Evolutionary conservation across 2,797 vertebrate species (phyloP).

Genomic region (Holocentrus rufus): DNA sequence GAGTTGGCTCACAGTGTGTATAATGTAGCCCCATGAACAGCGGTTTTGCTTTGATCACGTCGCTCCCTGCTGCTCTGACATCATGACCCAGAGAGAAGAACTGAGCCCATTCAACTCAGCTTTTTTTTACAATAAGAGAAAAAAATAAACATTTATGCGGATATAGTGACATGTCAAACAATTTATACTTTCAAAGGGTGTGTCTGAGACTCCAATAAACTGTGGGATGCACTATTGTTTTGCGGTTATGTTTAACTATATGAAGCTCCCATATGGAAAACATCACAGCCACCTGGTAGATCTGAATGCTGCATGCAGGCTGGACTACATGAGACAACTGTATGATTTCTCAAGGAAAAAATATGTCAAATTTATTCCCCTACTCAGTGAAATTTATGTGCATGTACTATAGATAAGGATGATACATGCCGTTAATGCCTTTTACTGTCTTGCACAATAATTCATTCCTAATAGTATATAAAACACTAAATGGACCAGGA

Average conservation of each 20-base stretch:
- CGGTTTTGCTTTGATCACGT: conserved; percentile 20
- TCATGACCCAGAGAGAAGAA: conserved; percentile 22
- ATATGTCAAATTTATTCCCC: neutral
- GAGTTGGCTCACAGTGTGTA: conserved; percentile 29
- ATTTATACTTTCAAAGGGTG: neutral
- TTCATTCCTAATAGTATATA: conserved; percentile 29
- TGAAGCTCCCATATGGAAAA: conserved; percentile 2
- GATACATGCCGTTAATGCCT: conserved; percentile 14
- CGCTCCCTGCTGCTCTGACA: conserved; percentile 11
- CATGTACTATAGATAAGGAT: conserved; percentile 41
- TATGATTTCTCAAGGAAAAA: conserved; percentile 10
- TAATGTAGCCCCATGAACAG: conserved; percentile 18
- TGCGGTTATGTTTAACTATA: neutral
- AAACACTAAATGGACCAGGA: conserved; percentile 39
- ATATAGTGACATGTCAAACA: conserved; percentile 21
- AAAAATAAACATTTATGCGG: neutral
- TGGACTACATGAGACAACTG: neutral
- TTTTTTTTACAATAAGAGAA: neutral
- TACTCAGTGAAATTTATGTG: conserved; percentile 25
- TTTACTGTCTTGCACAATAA: neutral
- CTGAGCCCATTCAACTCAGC: no score
- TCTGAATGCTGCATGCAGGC: neutral
- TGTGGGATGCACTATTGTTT: neutral
- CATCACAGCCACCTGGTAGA: conserved; percentile 16
- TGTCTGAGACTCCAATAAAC: neutral